These are phyloP conservation scores for Aspidiotus rigidus DNA, from an alignment of 2,888 invertebrate genomes.

Conservation along the genomic window DNA sequence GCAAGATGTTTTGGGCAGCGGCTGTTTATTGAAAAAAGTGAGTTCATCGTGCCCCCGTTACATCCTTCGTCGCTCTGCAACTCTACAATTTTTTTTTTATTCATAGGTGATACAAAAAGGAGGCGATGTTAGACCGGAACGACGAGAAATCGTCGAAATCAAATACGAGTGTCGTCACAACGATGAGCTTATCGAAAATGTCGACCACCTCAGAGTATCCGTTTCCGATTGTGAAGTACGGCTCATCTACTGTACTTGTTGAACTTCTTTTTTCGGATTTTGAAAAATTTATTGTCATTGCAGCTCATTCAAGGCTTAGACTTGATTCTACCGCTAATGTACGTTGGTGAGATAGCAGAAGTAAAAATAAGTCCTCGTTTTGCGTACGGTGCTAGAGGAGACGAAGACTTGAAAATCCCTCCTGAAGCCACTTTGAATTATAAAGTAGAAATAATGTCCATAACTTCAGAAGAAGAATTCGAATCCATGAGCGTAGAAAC, in stretches of 20 bases:
- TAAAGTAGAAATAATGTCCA: slow-evolving; percentile 60
- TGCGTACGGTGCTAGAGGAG: slow-evolving; percentile 68
- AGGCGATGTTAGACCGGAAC: slow-evolving; percentile 16
- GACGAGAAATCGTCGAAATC: slow-evolving; percentile 25
- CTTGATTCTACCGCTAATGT: slow-evolving; percentile 75
- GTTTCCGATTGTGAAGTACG: slow-evolving; percentile 24
- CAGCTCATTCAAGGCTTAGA: slow-evolving; percentile 66
- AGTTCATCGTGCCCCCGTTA: neutral
- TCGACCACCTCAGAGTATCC: slow-evolving; percentile 3
- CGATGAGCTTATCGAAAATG: slow-evolving; percentile 22
- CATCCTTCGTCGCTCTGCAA: neutral
- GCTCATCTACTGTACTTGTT: neutral
- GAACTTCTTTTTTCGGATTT: neutral
- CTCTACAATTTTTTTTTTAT: neutral
- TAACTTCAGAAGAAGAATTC: slow-evolving; percentile 53
- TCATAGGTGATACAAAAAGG: slow-evolving; percentile 23
- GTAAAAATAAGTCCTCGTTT: slow-evolving; percentile 67
- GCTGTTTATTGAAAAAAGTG: slow-evolving; percentile 27
- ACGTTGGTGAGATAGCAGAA: slow-evolving; percentile 65
- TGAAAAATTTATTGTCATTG: neutral
- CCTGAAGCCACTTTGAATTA: slow-evolving; percentile 58
- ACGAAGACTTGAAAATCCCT: slow-evolving; percentile 53
- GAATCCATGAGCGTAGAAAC: slow-evolving; percentile 57
- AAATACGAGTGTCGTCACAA: slow-evolving; percentile 23
- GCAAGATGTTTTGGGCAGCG: slow-evolving; percentile 27